phyloP scores from a whole-genome alignment of 2,888 invertebrate species.

The Lagria hirta region DNA sequence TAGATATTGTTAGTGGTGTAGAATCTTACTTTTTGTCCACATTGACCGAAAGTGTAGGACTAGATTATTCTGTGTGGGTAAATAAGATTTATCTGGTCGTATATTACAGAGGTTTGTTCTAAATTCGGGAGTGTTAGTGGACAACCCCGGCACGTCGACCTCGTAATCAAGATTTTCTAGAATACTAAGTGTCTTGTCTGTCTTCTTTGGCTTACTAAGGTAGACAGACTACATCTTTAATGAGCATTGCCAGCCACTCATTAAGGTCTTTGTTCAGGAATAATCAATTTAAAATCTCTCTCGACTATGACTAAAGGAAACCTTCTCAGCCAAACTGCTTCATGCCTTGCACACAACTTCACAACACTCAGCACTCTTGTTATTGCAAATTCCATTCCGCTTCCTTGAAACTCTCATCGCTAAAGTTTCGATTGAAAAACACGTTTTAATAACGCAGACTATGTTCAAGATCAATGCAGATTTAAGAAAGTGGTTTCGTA shows the following conservation, averaged over 20 bases:
- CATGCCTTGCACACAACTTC: conserved; percentile 12
- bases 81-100: conserved; percentile 37
- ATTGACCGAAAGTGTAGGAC: conserved; percentile 28
- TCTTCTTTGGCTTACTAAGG: conserved; percentile 23
- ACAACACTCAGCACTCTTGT: conserved; percentile 23
- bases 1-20: conserved; percentile 27
- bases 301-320: conserved; percentile 25
- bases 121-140: conserved; percentile 32
- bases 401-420: conserved; percentile 13
- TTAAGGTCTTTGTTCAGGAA: conserved; percentile 35
- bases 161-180: conserved; percentile 35
- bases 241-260: conserved; percentile 33
- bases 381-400: conserved; percentile 19
- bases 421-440: conserved; percentile 10
- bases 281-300: conserved; percentile 36
- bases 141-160: conserved; percentile 31
- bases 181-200: conserved; percentile 29
- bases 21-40: conserved; percentile 25
- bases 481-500: too few species aligned
- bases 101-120: conserved; percentile 32
- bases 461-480: too few species aligned
- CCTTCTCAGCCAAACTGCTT: conserved; percentile 6
- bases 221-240: conserved; percentile 34
- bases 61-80: conserved; percentile 34
- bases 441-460: too few species aligned